These are phyloP conservation scores for Drosophila nr. medialis DNA, from an alignment of 2,888 invertebrate species.

Conservation along the genomic window DNA sequence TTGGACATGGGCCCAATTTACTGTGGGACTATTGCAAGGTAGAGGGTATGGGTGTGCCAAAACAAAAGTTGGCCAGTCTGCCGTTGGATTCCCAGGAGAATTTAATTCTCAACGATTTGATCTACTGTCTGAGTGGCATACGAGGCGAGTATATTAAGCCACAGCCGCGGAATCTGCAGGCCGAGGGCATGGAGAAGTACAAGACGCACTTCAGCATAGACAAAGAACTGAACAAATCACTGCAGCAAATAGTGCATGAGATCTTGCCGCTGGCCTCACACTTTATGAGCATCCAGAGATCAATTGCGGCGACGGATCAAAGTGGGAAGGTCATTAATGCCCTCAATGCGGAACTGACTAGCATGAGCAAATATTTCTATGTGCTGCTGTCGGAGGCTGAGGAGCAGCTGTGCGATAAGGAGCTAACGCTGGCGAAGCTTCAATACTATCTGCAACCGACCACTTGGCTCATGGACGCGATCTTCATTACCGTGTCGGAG, in stretches of 20 bases:
- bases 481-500: conserved; percentile 91
- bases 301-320: conserved; percentile 85
- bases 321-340: conserved; percentile 97
- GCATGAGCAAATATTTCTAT: conserved; percentile 92
- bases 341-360: conserved; percentile 92
- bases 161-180: neutral
- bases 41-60: conserved; percentile 63
- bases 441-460: conserved; percentile 96
- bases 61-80: conserved; percentile 84
- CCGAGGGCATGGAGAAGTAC: conserved; percentile 39
- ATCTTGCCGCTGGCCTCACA: conserved; percentile 94
- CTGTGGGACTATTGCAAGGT: conserved; percentile 81
- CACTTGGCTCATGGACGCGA: conserved; percentile 92
- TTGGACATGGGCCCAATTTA: conserved; percentile 66
- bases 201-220: conserved; percentile 89
- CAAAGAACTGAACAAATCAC: conserved; percentile 90
- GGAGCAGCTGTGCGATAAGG: conserved; percentile 89
- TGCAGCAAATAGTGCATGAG: conserved; percentile 85
- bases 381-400: conserved; percentile 93
- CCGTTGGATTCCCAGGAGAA: conserved; percentile 92
- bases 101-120: conserved; percentile 92
- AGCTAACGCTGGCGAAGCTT: conserved; percentile 93
- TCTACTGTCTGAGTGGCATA: conserved; percentile 91
- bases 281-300: conserved; percentile 94
- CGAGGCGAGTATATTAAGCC: conserved; percentile 89